Base-by-base conservation (phyloP, 2,113 vertebrate species). In the Eulemur rufifrons region DNA sequence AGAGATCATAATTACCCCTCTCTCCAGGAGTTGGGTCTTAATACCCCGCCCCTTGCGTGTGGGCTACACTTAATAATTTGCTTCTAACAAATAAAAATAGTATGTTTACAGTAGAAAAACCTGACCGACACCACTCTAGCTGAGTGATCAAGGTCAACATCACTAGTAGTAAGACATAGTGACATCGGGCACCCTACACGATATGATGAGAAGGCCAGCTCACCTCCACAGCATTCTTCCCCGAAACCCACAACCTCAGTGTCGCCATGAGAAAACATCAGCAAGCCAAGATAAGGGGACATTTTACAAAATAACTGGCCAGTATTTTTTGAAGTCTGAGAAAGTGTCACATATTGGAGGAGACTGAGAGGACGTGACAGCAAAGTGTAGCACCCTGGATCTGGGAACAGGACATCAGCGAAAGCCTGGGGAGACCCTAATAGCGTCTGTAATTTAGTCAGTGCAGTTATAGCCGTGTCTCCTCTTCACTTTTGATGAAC, bases 141-240 rank as follows among this genome's bases (percentile, higher is more conserved):
- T n/a, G 8, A 13, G 12, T 1, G 3, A 23, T 27, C 21, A 2
- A 21, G 34, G 61, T 6, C 5, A 59, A 15, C 6, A 1, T 3
- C 39, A 12, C 32, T 5, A 12, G 18, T 4, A 29, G 50, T 3
- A 10, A 68, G 23, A 85, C 54, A 20, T 3, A 25, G 0, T 0
- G 2, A 23, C 0, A 8, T 59, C 34, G 32, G 0, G 0, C 0
- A 6, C 23, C 8, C 10, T 59, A 54, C 4, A 29, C 25, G 29
- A 11, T 3, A 15, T 9, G 34, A 18, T 9, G 15, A 18, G 63
- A 42, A 34, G 34, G 78, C 32, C 89, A 4, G 3, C 8, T 68
- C 14, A 10, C 80, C 50, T n/a, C 50, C 59, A 3, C 0, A 3
- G 29, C 7, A 23, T 10, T 42, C 78, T 18, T 89, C 45, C 78